These are phyloP conservation scores for Platynereis dumerilii DNA, from an alignment of 2,888 invertebrate species.

Conservation along the genomic window DNA sequence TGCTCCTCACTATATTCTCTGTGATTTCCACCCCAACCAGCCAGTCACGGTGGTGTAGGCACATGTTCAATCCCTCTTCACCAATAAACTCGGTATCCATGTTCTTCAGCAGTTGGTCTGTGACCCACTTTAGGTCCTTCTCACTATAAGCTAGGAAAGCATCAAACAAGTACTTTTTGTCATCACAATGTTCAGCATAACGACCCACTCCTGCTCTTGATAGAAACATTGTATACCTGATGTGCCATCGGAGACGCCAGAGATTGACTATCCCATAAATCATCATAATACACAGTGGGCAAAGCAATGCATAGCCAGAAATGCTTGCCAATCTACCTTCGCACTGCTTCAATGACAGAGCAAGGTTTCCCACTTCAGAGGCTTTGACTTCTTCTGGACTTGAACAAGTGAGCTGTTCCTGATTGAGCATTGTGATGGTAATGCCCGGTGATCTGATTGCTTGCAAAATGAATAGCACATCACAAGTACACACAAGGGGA, in stretches of 20 bases:
- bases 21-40: no score
- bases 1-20: no score
- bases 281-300: background rate
- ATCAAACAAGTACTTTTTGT: no score
- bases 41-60: no score
- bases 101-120: no score
- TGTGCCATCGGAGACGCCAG: background rate
- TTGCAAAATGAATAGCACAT: background rate
- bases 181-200: background rate
- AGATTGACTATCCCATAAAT: background rate
- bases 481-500: background rate
- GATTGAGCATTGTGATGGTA: background rate
- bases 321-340: no score
- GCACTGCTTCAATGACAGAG: no score
- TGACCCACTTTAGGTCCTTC: no score
- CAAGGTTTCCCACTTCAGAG: background rate
- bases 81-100: no score
- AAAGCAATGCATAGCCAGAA: background rate
- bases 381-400: background rate
- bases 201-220: no score
- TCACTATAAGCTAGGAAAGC: no score
- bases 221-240: background rate
- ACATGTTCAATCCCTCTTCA: no score
- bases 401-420: background rate
- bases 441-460: background rate